Conservation (phyloP, 2,888 invertebrate species). For the Ephialtes manifestator region DNA sequence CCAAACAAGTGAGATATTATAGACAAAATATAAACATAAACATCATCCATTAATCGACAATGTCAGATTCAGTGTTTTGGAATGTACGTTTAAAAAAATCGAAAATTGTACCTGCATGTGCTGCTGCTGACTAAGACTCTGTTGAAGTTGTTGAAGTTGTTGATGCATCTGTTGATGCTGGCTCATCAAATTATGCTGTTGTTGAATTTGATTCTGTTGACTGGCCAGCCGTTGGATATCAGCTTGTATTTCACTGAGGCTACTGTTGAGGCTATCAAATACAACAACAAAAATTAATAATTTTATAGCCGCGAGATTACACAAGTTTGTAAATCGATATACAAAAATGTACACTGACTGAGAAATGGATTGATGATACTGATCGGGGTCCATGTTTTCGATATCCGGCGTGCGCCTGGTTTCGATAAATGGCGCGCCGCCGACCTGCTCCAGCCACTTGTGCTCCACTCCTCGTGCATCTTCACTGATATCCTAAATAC, state of each 20-base stretch:
- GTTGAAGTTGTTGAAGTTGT: conserved; percentile 88
- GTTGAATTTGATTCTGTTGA: conserved; percentile 92
- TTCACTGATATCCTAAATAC: conserved; percentile 88
- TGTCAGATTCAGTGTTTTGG: not conserved
- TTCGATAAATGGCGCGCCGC: conserved; percentile 88
- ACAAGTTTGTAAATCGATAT: not conserved
- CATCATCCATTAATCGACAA: not conserved
- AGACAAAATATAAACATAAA: too few species aligned
- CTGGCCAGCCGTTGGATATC: conserved; percentile 96
- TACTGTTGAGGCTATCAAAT: conserved; percentile 94
- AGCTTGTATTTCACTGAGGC: conserved; percentile 96
- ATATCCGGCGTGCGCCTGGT: conserved; percentile 91
- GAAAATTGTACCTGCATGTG: conserved; percentile 80
- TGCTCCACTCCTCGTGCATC: conserved; percentile 88
- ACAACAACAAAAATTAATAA: not conserved
- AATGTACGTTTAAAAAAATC: not conserved
- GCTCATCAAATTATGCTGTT: conserved; percentile 88
- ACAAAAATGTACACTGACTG: conserved; percentile 88
- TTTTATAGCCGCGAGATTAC: conserved; percentile 14
- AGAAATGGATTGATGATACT: conserved; percentile 93
- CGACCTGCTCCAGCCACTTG: conserved; percentile 90
- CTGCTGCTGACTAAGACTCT: conserved; percentile 85
- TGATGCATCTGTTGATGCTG: conserved; percentile 88
- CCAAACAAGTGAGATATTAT: not conserved
- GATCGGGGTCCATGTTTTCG: conserved; percentile 94